A percentile compares a stretch with the other conserved stretches of the same genome.
Conservation (phyloP, 2,888 invertebrate genomes). For the Bugula neritina region DNA sequence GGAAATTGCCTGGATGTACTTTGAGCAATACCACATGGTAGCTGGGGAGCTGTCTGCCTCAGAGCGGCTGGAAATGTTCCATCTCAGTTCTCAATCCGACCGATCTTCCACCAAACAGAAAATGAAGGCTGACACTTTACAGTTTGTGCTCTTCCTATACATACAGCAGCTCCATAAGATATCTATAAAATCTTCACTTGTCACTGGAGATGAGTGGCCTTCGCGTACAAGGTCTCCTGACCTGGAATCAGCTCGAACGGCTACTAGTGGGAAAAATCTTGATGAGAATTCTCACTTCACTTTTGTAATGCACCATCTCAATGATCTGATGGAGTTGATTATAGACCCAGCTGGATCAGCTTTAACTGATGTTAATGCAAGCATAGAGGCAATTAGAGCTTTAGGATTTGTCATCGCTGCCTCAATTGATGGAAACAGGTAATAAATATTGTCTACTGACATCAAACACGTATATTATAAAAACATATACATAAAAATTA, state of each 20-base stretch:
- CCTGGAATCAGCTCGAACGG: slow-evolving; percentile 34
- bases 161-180: slow-evolving; percentile 52
- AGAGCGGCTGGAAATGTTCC: slow-evolving; percentile 17
- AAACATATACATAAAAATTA: too few species aligned
- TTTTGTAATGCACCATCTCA: slow-evolving; percentile 49
- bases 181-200: slow-evolving; percentile 49
- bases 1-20: slow-evolving; percentile 53
- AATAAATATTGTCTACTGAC: too few species aligned
- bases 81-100: slow-evolving; percentile 16
- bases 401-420: slow-evolving; percentile 49
- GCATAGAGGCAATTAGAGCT: slow-evolving; percentile 45
- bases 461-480: too few species aligned
- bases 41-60: slow-evolving; percentile 15
- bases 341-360: slow-evolving; percentile 40
- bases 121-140: slow-evolving; percentile 41
- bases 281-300: slow-evolving; percentile 52
- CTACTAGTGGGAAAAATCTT: slow-evolving; percentile 34
- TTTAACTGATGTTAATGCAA: slow-evolving; percentile 36
- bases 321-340: slow-evolving; percentile 49
- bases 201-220: slow-evolving; percentile 53
- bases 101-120: background rate
- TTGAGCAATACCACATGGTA: slow-evolving; percentile 24
- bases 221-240: slow-evolving; percentile 43
- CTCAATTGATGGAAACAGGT: slow-evolving; percentile 44
- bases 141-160: slow-evolving; percentile 52